Base-by-base conservation (phyloP, 2,888 invertebrate species). In the Philhelius pedissequus region DNA sequence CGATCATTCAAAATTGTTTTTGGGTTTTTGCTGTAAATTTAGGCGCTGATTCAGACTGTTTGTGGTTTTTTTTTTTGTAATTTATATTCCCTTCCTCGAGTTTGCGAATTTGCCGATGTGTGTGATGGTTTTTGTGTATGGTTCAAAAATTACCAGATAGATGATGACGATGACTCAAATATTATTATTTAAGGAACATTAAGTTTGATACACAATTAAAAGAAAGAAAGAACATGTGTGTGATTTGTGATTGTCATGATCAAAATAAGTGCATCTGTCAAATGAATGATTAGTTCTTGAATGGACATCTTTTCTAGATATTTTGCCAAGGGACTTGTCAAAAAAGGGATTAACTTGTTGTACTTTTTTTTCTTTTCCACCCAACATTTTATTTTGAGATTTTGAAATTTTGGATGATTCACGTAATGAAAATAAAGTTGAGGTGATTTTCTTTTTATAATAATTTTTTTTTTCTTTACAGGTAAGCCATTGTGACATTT, bases 1-100 rank as follows among this genome's bases (percentile, higher is more conserved):
- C 83, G 70, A 83, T 79, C 78, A 83, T 79, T 83, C 70, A 75
- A 79, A 83, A 83, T 70, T 70, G 74, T 73, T 83, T 83, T 83
- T 56, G 45, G 48, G 64, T 15, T 66, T n/a, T 64, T 79, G 79
- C 52, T 70, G 79, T 79, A 83, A 83, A 83, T 83, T 83, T 75
- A 83, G 78, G 74, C 78, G 50, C 64, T 83, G 83, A 83, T 79
- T 79, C 79, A 79, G 78, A 45, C 20, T 45, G 18, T 48, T 13
- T 25, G 22, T 25, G 11, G 45, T 11, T 48, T 25, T 38, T 38
- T 20, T 64, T 40, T 32, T 62, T 30, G 45, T 7, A 5, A 22
- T 60, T 38, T 40, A 4, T 18, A n/a, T 69, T 69, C 52, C 43
- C 52, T 75, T 75, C 20, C n/a, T 60, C 20, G 13, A 27, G 18